Percentiles rank a stretch among this genome's conserved stretches.
These are phyloP conservation scores for Cynaeus angustus DNA, from an alignment of 2,888 invertebrate species.

Conservation along the genomic window DNA sequence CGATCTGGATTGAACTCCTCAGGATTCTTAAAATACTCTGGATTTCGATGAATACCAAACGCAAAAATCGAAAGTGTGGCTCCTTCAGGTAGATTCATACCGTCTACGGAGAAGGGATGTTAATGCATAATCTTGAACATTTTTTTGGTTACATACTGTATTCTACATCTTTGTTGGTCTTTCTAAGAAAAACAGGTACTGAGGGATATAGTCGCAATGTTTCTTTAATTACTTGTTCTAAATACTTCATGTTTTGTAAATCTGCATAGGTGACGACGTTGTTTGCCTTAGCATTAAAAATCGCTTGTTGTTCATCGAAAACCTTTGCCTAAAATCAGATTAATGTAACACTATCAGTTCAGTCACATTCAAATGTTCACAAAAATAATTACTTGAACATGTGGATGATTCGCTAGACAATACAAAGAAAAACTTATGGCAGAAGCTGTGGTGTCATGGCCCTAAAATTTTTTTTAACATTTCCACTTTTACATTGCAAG, in stretches of 20 bases:
- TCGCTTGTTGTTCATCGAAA: slow-evolving; percentile 66
- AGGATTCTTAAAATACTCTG: slow-evolving; percentile 73
- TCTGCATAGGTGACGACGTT: slow-evolving; percentile 64
- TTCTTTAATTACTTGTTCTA: slow-evolving; percentile 75
- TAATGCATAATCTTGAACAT: too few species aligned
- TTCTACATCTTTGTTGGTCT: slow-evolving; percentile 67
- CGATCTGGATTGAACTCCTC: slow-evolving; percentile 74
- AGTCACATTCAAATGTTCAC: neutral
- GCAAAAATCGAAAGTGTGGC: slow-evolving; percentile 70
- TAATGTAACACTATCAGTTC: neutral
- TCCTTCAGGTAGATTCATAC: slow-evolving; percentile 63
- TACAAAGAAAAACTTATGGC: slow-evolving; percentile 72
- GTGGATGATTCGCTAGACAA: slow-evolving; percentile 57
- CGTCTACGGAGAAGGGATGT: slow-evolving; percentile 42
- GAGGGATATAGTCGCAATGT: slow-evolving; percentile 73
- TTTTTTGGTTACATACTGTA: slow-evolving; percentile 51
- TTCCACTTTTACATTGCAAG: too few species aligned
- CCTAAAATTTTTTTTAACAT: too few species aligned
- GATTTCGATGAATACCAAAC: slow-evolving; percentile 72
- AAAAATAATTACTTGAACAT: slow-evolving; percentile 5
- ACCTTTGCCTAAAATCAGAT: slow-evolving; percentile 58
- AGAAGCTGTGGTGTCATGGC: slow-evolving; percentile 72
- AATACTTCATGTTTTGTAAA: slow-evolving; percentile 74
- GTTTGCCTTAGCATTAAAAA: slow-evolving; percentile 62
- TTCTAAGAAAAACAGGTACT: slow-evolving; percentile 72